phyloP scores from a whole-genome alignment of 2,113 vertebrate genomes.

The Catharus bicknelli region DNA sequence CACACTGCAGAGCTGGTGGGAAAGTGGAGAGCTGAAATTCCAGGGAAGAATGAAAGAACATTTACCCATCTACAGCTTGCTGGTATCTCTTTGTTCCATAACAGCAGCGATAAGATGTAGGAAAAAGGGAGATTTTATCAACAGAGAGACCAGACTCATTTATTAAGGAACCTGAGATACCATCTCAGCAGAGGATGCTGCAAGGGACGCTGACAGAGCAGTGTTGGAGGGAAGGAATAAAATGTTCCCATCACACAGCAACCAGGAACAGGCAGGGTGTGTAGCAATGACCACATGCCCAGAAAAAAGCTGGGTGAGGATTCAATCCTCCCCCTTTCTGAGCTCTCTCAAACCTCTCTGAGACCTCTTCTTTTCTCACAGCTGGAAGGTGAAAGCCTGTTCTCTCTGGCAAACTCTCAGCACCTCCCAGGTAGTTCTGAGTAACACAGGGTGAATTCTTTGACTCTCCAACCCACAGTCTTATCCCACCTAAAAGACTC shows the following conservation, averaged over 20 bases:
- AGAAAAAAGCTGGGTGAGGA: neutral
- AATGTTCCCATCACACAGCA: neutral
- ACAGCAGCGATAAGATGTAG: constrained; percentile 54
- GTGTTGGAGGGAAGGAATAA: neutral
- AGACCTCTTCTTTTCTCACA: neutral
- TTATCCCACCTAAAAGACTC: neutral
- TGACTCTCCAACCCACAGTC: neutral
- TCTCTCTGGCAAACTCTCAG: neutral
- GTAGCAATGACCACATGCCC: neutral
- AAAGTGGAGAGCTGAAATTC: constrained; percentile 44
- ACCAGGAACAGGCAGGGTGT: neutral
- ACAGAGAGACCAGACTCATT: constrained; percentile 58
- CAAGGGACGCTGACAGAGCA: neutral
- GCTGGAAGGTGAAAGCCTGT: neutral
- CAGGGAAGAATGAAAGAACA: constrained; percentile 37
- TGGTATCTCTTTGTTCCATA: constrained; percentile 62
- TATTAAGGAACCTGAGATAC: constrained; percentile 57
- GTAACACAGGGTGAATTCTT: neutral
- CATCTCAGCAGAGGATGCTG: constrained; percentile 52
- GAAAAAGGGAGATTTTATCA: constrained; percentile 69
- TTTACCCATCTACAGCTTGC: constrained; percentile 32
- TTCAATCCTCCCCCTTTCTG: neutral
- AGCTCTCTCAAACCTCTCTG: neutral
- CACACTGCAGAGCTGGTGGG: constrained; percentile 10
- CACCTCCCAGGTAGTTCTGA: neutral